A percentile compares a stretch with the other conserved stretches of the same genome.
Evolutionary conservation across 2,113 vertebrate genomes (phyloP).

Genomic region (Campylomormyrus numenius): DNA sequence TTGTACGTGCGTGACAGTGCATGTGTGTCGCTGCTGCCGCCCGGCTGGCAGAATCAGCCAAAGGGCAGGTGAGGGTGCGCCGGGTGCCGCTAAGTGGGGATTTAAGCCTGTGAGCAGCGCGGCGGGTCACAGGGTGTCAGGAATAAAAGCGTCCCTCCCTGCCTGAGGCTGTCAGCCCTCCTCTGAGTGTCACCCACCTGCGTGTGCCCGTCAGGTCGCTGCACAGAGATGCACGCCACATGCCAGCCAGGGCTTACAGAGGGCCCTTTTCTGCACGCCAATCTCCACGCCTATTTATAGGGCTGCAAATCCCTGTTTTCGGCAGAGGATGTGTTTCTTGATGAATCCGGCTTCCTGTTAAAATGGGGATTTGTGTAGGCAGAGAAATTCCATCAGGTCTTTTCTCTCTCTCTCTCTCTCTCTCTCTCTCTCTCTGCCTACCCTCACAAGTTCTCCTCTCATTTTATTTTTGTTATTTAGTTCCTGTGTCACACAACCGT

Average conservation of each 20-base stretch:
- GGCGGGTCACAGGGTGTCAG: conserved; percentile 28
- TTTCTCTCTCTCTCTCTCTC: neutral
- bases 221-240: neutral
- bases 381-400: conserved; percentile 19
- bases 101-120: neutral
- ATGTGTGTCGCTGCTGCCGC: neutral
- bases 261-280: conserved; percentile 26
- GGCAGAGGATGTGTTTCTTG: conserved; percentile 20
- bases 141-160: conserved; percentile 41
- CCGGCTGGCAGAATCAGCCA: neutral
- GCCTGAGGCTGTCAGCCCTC: conserved; percentile 48
- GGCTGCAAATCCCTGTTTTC: conserved; percentile 26
- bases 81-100: neutral
- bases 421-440: conserved; percentile 10
- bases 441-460: neutral
- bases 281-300: conserved; percentile 41
- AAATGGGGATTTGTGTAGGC: conserved; percentile 22
- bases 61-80: neutral
- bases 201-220: conserved; percentile 29
- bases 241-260: conserved; percentile 24
- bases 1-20: neutral
- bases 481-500: neutral
- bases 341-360: conserved; percentile 29
- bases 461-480: neutral
- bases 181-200: conserved; percentile 51